Evolutionary conservation across 2,113 vertebrate species (phyloP).

Genomic region (Beaufortia kweichowensis): DNA sequence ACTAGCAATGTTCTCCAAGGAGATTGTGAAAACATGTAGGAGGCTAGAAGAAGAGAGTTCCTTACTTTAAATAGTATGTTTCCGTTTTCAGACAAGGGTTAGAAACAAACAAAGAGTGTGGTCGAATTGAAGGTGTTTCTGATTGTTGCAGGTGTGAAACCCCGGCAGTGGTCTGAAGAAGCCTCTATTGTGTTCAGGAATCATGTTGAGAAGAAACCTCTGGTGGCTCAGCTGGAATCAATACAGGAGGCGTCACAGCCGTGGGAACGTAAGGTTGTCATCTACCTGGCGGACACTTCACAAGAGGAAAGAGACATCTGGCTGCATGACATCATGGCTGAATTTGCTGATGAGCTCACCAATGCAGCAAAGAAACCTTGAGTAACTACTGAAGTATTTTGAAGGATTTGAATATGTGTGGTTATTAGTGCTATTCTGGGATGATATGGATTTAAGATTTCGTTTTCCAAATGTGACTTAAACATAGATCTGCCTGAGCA

Average conservation of each 20-base stretch:
- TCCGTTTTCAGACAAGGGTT: no score
- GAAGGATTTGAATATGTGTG: neutral
- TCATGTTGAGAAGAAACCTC: conserved; percentile 94
- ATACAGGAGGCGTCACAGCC: conserved; percentile 78
- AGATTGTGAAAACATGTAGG: no score
- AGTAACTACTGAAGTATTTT: neutral
- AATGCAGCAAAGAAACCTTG: conserved; percentile 59
- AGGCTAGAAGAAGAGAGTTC: no score
- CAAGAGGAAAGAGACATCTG: conserved; percentile 89
- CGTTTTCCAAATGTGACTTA: conserved; percentile 11
- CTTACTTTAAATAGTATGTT: no score
- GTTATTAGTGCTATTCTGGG: conserved; percentile 2
- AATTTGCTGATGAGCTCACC: conserved; percentile 78
- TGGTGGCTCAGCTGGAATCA: conserved; percentile 88
- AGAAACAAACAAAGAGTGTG: no score
- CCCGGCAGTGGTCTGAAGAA: conserved; percentile 91
- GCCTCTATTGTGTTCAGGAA: conserved; percentile 95
- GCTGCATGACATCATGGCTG: conserved; percentile 96
- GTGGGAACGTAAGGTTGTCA: conserved; percentile 87
- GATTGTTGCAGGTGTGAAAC: conserved; percentile 79
- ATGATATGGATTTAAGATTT: neutral
- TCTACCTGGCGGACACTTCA: conserved; percentile 92
- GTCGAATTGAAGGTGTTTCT: neutral
- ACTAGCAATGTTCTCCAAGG: no score
- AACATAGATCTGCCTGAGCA: neutral